These are phyloP conservation scores for Leucoraja erinaceus DNA, from an alignment of 2,113 vertebrate species.

Conservation along the genomic window DNA sequence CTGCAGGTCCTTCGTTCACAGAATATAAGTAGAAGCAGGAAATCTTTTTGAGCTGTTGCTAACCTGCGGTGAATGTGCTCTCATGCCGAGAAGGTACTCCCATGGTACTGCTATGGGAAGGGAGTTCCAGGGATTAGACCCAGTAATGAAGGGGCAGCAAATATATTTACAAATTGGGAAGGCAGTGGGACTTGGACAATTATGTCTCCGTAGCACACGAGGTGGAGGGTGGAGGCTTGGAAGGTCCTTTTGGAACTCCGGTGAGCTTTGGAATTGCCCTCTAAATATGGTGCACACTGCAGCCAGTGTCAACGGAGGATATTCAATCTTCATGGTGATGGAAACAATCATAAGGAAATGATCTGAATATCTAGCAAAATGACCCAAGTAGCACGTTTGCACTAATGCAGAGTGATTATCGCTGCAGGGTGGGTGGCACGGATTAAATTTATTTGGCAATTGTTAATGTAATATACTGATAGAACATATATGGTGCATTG, in stretches of 20 bases:
- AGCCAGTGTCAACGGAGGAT: background rate
- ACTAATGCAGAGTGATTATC: background rate
- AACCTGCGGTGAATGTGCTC: too few relatives aligned
- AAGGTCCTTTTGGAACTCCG: background rate
- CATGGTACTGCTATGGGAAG: background rate
- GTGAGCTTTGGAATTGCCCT: background rate
- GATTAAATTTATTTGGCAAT: constrained; percentile 7
- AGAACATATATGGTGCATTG: background rate
- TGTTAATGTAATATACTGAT: background rate
- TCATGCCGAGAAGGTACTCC: too few relatives aligned
- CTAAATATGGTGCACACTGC: background rate
- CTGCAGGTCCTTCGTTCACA: too few relatives aligned
- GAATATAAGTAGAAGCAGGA: too few relatives aligned
- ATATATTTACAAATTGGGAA: background rate
- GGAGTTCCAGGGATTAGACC: background rate
- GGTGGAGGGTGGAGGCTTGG: too few relatives aligned
- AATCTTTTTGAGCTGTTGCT: too few relatives aligned
- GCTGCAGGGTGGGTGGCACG: background rate
- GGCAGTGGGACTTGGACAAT: too few relatives aligned
- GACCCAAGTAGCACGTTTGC: background rate
- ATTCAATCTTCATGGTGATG: background rate
- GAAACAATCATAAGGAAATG: background rate
- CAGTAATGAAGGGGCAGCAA: background rate
- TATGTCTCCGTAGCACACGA: too few relatives aligned
- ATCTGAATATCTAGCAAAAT: background rate